Evolutionary conservation across 2,797 vertebrate genomes (phyloP), one percentile per base, ranked within the genome.

Genomic region (Petrocephalus sullivani): DNA sequence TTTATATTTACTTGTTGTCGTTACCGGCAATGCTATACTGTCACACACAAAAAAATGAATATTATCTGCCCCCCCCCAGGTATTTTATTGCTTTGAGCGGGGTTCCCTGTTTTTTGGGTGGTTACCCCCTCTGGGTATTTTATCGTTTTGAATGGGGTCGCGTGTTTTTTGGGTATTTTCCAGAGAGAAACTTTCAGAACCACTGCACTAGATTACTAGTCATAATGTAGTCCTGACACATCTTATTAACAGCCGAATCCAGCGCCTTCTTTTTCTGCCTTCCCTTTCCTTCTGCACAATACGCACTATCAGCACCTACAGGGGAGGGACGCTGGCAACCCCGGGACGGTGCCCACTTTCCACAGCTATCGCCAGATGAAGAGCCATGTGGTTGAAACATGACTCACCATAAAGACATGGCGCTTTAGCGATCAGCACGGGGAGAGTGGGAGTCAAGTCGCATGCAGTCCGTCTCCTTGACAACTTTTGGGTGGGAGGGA

Each of bases 401-500:
- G 28, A 37, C 37, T 71, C 67, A 16, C 14, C 28, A n/a, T n/a
- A 6, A 61, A 60, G 33, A 19, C 37, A 51, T 19, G 2, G 49
- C 56, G 6, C 23, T 61, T 51, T 49, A 46, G 41, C 4, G 41
- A 64, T 37, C 87, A 57, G 9, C 3, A 16, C 6, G 58, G 33
- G 53, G 41, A 85, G 81, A 86, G 61, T 87, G 28, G 64, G 64
- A 75, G 87, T 71, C 86, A 41, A 33, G 90, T 85, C 54, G 88
- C 88, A 87, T 87, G 85, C 23, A 14, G 49, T 86, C 46, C 33
- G 90, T 91, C 89, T 89, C 91, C 91, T 87, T 90, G 89, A 87
- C 89, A 91, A 92, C 91, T 87, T 85, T 51, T 46, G 37, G 37
- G 86, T 49, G 58, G 86, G 41, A 10, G 60, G 41, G 58, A 37